Evolutionary conservation across 1,140 invertebrate species (phyloP), one percentile per base, ranked within the genome.

Genomic region (Triops longicaudatus): DNA sequence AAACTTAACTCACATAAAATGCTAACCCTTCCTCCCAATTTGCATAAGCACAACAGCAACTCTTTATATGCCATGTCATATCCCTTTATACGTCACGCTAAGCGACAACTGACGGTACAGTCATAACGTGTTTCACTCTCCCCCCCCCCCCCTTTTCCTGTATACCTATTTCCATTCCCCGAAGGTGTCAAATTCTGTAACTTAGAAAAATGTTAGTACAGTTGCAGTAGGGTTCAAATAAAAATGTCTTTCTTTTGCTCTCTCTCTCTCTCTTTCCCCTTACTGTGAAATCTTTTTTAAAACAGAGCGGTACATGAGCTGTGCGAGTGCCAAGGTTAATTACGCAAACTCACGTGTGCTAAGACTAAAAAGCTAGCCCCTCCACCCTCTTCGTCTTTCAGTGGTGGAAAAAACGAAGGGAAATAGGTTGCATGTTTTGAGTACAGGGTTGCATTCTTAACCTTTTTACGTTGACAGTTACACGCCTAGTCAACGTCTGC

Each of bases 401-500:
- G 31, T 7, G 7, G 31, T 37, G 31, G 7, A 63, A 63, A 63
- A 63, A 63, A 63, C 10, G 22, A n/a, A 6, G 50, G 50, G 17
- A 63, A 63, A 3, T 63, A 10, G 31, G 31, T 37, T 37, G 50
- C 50, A 63, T 63, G 50, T 63, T 63, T 63, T 63, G 50, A 63
- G 50, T 63, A 22, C 50, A 22, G 50, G 44, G 50, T 17, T 63
- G 50, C 50, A 63, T 3, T 22, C 50, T 22, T 63, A 22, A 63
- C 50, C 50, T n/a, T 63, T 63, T 63, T 63, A 22, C 17, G 50
- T 37, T 63, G 50, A 63, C 50, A 63, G 3, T 63, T 63, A 63
- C 50, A 63, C n/a, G 50, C 17, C 50, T 63, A 63, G 50, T 63
- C 50, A 63, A 63, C 50, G 50, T 63, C 50, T 63, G 50, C 50